Evolutionary conservation across 30 jellyfish, hydroid and myxozoan genomes (phyloP).

Genomic region (Hydractinia echinata): DNA sequence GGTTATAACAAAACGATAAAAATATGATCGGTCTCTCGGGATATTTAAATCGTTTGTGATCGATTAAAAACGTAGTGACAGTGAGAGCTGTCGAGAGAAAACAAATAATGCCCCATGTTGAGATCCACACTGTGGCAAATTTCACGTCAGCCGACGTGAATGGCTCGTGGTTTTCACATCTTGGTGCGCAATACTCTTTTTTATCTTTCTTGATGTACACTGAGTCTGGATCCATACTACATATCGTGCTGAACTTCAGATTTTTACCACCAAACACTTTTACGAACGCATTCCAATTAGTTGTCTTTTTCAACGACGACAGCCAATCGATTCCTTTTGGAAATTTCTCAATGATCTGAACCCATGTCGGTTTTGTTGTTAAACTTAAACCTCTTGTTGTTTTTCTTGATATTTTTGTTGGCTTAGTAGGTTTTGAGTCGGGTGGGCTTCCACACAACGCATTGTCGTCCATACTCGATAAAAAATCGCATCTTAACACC

Average conservation of each 20-base stretch:
- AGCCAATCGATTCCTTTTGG: background rate
- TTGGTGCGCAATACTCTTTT: slow-evolving; percentile 54
- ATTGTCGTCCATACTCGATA: slow-evolving; percentile 32
- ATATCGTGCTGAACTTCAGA: background rate
- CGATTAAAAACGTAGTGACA: slow-evolving; percentile 66
- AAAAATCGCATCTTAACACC: slow-evolving; percentile 44
- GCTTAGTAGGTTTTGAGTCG: background rate
- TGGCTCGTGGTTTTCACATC: slow-evolving; percentile 55
- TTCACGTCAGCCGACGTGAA: slow-evolving; percentile 45
- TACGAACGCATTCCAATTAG: background rate
- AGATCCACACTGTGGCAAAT: slow-evolving; percentile 67
- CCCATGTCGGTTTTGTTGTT: slow-evolving; percentile 1
- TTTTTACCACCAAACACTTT: background rate
- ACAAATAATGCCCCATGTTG: slow-evolving; percentile 73
- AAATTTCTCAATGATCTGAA: slow-evolving; percentile 8
- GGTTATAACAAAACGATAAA: slow-evolving; percentile 78
- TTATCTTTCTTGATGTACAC: slow-evolving; percentile 56
- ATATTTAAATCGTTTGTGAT: slow-evolving; percentile 67
- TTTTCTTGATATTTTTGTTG: background rate
- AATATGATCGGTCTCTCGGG: slow-evolving; percentile 90
- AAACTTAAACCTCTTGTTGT: background rate
- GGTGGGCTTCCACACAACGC: slow-evolving; percentile 62
- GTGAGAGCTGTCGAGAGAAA: slow-evolving; percentile 79
- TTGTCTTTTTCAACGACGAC: background rate
- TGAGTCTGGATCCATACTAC: slow-evolving; percentile 30